Percentiles rank a stretch among this genome's conserved stretches.
phyloP scores from a whole-genome alignment of 2,888 invertebrate genomes.

The Drosophila neotestacea region DNA sequence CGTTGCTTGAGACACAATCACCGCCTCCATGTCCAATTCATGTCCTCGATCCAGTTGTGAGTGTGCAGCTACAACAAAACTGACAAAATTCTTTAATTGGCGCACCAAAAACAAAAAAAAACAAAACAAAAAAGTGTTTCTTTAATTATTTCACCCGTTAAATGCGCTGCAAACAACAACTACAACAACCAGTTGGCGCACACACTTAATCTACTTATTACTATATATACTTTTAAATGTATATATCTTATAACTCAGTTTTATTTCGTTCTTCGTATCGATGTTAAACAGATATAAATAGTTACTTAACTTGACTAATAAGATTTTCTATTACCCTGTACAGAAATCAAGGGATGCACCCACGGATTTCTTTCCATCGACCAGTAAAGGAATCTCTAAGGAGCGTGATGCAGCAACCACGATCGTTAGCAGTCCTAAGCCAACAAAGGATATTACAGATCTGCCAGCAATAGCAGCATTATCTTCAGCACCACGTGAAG shows the following conservation, averaged over 20 bases:
- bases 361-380: constrained; percentile 69
- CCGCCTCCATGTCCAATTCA: constrained; percentile 28
- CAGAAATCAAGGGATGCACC: constrained; percentile 81
- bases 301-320: neutral
- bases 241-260: constrained; percentile 42
- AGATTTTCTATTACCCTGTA: constrained; percentile 7
- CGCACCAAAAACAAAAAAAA: constrained; percentile 63
- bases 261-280: constrained; percentile 51
- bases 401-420: constrained; percentile 68
- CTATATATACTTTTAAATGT: constrained; percentile 30
- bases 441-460: constrained; percentile 58
- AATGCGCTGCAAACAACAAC: constrained; percentile 62
- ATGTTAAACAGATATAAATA: constrained; percentile 42
- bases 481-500: constrained; percentile 42
- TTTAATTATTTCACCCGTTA: constrained; percentile 54
- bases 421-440: constrained; percentile 47
- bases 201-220: constrained; percentile 42
- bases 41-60: constrained; percentile 65
- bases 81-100: constrained; percentile 67
- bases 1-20: constrained; percentile 63
- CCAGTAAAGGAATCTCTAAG: constrained; percentile 74
- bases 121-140: constrained; percentile 27
- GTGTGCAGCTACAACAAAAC: constrained; percentile 47
- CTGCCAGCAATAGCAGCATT: constrained; percentile 50
- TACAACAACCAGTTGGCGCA: constrained; percentile 66